These are phyloP conservation scores for Rhynchotus rufescens DNA, from an alignment of 2,797 vertebrate species.

Conservation along the genomic window DNA sequence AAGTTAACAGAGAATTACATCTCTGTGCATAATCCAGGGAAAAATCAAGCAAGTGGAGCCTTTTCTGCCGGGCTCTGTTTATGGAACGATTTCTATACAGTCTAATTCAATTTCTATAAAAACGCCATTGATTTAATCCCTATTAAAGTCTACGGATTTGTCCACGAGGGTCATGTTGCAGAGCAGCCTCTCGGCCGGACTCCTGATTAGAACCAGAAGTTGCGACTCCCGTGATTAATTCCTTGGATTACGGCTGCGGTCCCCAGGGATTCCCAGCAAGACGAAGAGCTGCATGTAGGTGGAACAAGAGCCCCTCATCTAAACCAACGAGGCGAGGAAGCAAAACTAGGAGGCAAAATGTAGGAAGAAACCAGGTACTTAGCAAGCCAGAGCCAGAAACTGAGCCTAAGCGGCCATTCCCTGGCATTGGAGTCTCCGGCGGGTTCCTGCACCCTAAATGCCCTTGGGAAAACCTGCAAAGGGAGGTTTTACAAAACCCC, in stretches of 20 bases:
- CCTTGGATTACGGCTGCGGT: not conserved
- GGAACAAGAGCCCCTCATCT: not conserved
- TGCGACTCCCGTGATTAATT: not conserved
- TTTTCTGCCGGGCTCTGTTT: not conserved
- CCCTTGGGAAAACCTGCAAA: not conserved
- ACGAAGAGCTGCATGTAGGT: not conserved
- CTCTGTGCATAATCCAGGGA: not conserved
- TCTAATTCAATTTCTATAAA: conserved; percentile 34
- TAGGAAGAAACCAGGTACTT: not conserved
- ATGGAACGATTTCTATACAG: not conserved
- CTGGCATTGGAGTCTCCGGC: not conserved
- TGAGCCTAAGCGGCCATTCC: not conserved
- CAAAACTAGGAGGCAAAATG: not conserved
- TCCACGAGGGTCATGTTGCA: not conserved
- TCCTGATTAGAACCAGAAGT: conserved; percentile 59
- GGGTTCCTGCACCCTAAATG: not conserved
- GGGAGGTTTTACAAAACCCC: not conserved
- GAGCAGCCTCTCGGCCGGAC: conserved; percentile 20
- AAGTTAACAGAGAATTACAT: not conserved
- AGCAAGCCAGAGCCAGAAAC: not conserved
- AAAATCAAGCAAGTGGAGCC: not conserved
- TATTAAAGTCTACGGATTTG: conserved; percentile 44
- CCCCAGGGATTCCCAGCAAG: conserved; percentile 14
- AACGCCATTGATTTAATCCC: conserved; percentile 28
- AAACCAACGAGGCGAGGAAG: not conserved